phyloP scores from a whole-genome alignment of 2,888 invertebrate species.

The Hirtodrosophila trivittata region DNA sequence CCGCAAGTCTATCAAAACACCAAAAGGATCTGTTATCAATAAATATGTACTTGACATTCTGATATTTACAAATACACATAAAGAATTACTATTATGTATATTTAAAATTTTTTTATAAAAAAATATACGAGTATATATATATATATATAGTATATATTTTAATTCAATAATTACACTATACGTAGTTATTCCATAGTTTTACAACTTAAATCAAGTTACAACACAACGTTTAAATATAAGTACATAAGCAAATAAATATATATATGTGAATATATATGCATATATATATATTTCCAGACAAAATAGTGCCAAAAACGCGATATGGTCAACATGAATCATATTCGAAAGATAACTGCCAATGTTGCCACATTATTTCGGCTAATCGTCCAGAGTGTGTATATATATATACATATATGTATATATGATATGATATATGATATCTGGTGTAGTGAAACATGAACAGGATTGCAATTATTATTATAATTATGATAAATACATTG shows the following conservation, averaged over 20 bases:
- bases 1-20: constrained; percentile 77
- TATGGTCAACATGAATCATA: constrained; percentile 22
- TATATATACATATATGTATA: too few relatives aligned
- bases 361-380: constrained; percentile 21
- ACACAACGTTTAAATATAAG: constrained; percentile 13
- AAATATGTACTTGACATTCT: constrained; percentile 78
- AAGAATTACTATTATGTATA: constrained; percentile 60
- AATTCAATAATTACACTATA: constrained; percentile 56
- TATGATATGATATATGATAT: constrained; percentile 13
- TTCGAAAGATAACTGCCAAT: constrained; percentile 31
- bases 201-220: constrained; percentile 10
- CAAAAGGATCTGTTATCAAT: constrained; percentile 76
- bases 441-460: constrained; percentile 24
- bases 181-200: constrained; percentile 45
- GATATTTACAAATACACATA: constrained; percentile 74
- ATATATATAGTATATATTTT: constrained; percentile 38
- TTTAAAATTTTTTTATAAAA: constrained; percentile 69
- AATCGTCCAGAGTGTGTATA: constrained; percentile 17
- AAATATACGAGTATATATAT: constrained; percentile 60
- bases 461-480: constrained; percentile 36
- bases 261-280: constrained; percentile 19
- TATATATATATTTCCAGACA: constrained; percentile 48
- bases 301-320: constrained; percentile 49
- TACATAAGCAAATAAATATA: constrained; percentile 6
- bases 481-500: constrained; percentile 58